phyloP scores from a whole-genome alignment of 2,797 vertebrate genomes.

The Spinibarbus caldwelli region DNA sequence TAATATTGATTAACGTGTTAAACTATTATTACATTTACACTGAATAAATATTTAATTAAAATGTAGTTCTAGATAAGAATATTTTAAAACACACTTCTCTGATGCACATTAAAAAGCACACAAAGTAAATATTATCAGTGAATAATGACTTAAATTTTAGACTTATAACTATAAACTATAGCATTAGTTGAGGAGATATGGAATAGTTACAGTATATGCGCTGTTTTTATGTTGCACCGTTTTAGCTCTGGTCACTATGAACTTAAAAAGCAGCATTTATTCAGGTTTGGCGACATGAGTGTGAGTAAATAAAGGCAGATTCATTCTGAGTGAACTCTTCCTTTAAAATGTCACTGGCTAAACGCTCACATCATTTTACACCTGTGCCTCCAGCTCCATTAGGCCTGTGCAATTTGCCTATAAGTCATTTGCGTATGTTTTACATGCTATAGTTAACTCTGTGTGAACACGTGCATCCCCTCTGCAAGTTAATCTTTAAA shows the following conservation, averaged over 20 bases:
- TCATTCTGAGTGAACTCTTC: background rate
- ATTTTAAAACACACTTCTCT: background rate
- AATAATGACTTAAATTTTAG: background rate
- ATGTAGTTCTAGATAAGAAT: background rate
- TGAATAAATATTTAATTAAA: background rate
- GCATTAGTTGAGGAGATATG: background rate
- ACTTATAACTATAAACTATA: background rate
- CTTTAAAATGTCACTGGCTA: background rate
- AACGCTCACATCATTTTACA: background rate
- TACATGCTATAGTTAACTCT: slow-evolving; percentile 35
- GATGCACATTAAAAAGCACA: background rate
- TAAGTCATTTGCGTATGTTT: slow-evolving; percentile 48
- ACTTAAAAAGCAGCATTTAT: background rate
- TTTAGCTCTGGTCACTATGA: too few species aligned
- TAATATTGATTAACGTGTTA: background rate
- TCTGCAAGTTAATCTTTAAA: slow-evolving; percentile 13
- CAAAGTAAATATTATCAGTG: too few species aligned
- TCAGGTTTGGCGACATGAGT: background rate
- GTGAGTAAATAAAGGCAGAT: background rate
- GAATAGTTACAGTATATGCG: too few species aligned
- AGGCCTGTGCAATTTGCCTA: slow-evolving; percentile 41
- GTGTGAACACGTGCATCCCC: slow-evolving; percentile 32
- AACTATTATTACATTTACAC: background rate
- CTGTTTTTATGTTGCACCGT: too few species aligned
- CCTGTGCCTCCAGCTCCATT: slow-evolving; percentile 15